Evolutionary conservation across 2,113 vertebrate genomes (phyloP).

Genomic region (Hemiscyllium ocellatum): DNA sequence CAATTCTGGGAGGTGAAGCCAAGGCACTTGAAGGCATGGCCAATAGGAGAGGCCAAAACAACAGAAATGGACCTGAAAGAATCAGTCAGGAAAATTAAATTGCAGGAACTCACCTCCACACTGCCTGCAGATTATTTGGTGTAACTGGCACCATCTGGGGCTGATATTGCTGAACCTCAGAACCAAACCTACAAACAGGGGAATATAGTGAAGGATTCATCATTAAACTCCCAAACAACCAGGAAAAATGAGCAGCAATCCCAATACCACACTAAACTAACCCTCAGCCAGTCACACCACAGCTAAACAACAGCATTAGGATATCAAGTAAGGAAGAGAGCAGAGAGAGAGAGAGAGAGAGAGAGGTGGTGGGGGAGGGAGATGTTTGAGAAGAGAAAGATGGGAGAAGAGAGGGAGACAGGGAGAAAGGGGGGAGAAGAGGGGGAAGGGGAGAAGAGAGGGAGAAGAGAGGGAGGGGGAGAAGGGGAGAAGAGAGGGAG

Average conservation of each 20-base stretch:
- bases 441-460: too few relatives aligned
- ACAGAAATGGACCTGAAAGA: not conserved
- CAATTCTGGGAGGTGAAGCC: not conserved
- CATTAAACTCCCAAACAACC: not conserved
- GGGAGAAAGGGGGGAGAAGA: too few relatives aligned
- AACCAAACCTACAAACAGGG: constrained; percentile 58
- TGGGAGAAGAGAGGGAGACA: too few relatives aligned
- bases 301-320: not conserved
- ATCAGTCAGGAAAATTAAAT: not conserved
- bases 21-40: not conserved
- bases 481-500: not conserved
- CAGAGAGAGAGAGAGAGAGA: too few relatives aligned
- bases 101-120: constrained; percentile 57
- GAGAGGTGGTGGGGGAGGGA: too few relatives aligned
- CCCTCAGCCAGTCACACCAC: not conserved
- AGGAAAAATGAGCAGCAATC: not conserved
- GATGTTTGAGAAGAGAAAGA: too few relatives aligned
- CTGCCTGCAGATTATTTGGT: constrained; percentile 58
- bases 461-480: not conserved
- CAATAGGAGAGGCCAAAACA: not conserved
- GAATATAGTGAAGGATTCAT: not conserved
- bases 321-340: not conserved
- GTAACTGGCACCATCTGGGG: constrained; percentile 53
- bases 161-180: constrained; percentile 55
- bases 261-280: not conserved